A percentile compares a stretch with the other conserved stretches of the same genome.
Evolutionary conservation across 2,888 invertebrate genomes (phyloP).

Genomic region (Clitarchus hookeri): DNA sequence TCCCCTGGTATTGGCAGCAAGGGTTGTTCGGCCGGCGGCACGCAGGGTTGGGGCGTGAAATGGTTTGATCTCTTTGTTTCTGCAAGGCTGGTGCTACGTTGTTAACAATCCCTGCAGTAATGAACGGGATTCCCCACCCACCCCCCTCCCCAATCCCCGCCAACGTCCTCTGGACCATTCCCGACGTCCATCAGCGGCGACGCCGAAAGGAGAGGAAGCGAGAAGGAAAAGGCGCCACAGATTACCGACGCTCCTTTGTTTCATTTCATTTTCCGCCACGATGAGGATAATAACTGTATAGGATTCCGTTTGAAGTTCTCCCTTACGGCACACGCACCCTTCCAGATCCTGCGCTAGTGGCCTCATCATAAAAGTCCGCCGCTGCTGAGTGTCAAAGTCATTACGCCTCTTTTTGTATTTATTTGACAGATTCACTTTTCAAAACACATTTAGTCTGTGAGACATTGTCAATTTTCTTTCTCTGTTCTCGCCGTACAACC

Average conservation of each 20-base stretch:
- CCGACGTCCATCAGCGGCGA: background rate
- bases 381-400: conserved; percentile 3
- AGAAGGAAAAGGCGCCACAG: background rate
- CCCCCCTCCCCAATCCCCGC: background rate
- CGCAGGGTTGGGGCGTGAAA: background rate
- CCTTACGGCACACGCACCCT: background rate
- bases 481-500: no score
- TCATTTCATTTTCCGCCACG: conserved; percentile 21
- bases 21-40: background rate
- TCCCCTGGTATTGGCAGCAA: conserved; percentile 14
- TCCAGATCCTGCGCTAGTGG: background rate
- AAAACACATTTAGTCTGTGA: no score
- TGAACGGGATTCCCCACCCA: conserved; percentile 11
- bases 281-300: conserved; percentile 22
- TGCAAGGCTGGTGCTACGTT: conserved; percentile 18
- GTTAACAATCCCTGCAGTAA: conserved; percentile 27
- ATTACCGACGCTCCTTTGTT: conserved; percentile 25
- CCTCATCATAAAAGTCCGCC: background rate
- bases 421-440: background rate
- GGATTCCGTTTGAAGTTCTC: conserved; percentile 23
- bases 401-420: background rate
- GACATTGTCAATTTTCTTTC: no score
- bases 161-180: background rate
- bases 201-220: background rate
- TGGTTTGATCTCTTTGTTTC: conserved; percentile 27